phyloP scores from a whole-genome alignment of 2,113 vertebrate species.

The Motacilla alba region DNA sequence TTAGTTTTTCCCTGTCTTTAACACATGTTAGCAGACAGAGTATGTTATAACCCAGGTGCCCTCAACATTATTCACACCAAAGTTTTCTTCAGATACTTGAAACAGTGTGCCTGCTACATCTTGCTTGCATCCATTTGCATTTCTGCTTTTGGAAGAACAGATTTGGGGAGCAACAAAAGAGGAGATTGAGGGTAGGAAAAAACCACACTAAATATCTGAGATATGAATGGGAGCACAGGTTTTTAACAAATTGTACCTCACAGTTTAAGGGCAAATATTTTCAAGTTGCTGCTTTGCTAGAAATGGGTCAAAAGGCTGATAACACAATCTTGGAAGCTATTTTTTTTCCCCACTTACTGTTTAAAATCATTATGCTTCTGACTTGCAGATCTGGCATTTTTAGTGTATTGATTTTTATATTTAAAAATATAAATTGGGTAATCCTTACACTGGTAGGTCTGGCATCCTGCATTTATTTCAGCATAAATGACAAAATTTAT shows the following conservation, averaged over 20 bases:
- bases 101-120: not conserved
- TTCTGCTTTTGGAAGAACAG: slow-evolving; percentile 45
- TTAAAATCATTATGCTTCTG: not conserved
- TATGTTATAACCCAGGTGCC: not conserved
- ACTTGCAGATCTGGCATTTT: not conserved
- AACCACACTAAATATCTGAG: not conserved
- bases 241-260: not conserved
- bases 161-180: not conserved
- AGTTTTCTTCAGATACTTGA: slow-evolving; percentile 5
- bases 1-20: slow-evolving; percentile 13
- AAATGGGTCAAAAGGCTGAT: not conserved
- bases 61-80: not conserved
- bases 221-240: not conserved
- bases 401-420: not conserved
- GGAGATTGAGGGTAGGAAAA: not conserved
- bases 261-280: not conserved
- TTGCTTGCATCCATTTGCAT: not conserved
- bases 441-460: not conserved
- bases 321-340: not conserved
- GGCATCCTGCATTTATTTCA: not conserved
- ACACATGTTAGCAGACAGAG: not conserved
- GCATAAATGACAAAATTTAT: not conserved
- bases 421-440: not conserved
- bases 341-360: not conserved
- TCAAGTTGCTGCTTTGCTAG: not conserved